phyloP scores from a whole-genome alignment of 1,140 invertebrate species.

The Watersipora subatra region DNA sequence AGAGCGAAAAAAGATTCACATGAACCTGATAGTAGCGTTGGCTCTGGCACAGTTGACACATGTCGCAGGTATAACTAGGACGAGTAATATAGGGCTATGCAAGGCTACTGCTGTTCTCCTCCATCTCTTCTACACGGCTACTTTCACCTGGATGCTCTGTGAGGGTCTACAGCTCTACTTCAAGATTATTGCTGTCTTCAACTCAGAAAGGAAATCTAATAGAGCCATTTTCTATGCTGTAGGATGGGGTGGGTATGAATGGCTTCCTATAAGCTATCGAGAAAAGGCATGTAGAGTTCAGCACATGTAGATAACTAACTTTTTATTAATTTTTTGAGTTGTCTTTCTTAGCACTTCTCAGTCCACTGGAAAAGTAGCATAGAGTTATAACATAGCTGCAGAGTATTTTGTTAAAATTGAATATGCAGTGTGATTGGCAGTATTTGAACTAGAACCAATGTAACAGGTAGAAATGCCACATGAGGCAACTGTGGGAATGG shows the following conservation, averaged over 20 bases:
- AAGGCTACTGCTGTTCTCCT: conserved; percentile 31
- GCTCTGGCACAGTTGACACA: background rate
- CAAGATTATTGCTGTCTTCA: conserved; percentile 81
- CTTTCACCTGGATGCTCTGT: conserved; percentile 44
- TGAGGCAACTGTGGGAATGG: too few relatives aligned
- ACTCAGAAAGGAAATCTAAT: conserved; percentile 60
- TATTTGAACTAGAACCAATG: too few relatives aligned
- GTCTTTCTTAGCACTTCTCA: background rate
- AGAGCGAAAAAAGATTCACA: conserved; percentile 3
- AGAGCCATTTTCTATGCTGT: conserved; percentile 39
- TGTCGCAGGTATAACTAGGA: conserved; percentile 1
- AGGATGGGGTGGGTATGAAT: conserved; percentile 43
- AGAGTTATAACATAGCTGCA: background rate
- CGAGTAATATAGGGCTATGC: conserved; percentile 14
- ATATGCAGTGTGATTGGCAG: too few relatives aligned
- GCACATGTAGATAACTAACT: background rate
- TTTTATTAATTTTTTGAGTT: background rate
- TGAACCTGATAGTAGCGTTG: conserved; percentile 7
- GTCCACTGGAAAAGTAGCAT: background rate
- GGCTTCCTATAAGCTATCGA: background rate
- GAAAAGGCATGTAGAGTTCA: background rate
- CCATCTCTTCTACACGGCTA: conserved; percentile 39
- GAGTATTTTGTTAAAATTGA: background rate
- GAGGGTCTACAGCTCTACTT: conserved; percentile 64
- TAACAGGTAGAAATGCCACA: too few relatives aligned